Conservation (phyloP, 2,797 vertebrate species). For the Sphenopsis melanotis region DNA sequence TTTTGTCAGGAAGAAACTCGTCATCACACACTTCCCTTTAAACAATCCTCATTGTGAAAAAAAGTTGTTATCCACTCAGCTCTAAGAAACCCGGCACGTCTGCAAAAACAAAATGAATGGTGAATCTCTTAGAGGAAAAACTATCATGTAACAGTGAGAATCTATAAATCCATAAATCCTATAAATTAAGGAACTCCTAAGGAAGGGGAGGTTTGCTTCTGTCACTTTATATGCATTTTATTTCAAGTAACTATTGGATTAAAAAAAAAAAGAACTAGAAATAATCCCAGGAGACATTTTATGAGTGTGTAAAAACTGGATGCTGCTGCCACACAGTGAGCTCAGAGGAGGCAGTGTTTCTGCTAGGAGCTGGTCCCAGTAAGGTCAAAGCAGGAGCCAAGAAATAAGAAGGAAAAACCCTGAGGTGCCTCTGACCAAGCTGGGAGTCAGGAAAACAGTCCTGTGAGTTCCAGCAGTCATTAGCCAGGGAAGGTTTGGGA, state of each 20-base stretch:
- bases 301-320: background rate
- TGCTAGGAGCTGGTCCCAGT: background rate
- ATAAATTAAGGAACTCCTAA: background rate
- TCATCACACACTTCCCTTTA: background rate
- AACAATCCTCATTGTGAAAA: background rate
- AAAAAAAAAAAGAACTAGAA: rapidly evolving
- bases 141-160: background rate
- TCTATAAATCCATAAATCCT: background rate
- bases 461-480: background rate
- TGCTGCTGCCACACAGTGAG: background rate
- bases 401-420: background rate
- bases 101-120: background rate
- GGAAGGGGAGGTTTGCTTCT: background rate
- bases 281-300: background rate
- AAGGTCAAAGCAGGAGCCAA: background rate
- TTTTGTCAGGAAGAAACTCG: background rate
- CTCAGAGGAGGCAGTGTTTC: background rate
- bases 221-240: background rate
- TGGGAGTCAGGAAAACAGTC: background rate
- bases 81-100: background rate
- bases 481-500: background rate
- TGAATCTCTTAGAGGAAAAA: background rate
- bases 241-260: background rate
- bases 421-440: background rate
- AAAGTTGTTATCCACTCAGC: background rate